Base-by-base conservation (phyloP, 1,140 invertebrate species). In the Batillaria attramentaria region DNA sequence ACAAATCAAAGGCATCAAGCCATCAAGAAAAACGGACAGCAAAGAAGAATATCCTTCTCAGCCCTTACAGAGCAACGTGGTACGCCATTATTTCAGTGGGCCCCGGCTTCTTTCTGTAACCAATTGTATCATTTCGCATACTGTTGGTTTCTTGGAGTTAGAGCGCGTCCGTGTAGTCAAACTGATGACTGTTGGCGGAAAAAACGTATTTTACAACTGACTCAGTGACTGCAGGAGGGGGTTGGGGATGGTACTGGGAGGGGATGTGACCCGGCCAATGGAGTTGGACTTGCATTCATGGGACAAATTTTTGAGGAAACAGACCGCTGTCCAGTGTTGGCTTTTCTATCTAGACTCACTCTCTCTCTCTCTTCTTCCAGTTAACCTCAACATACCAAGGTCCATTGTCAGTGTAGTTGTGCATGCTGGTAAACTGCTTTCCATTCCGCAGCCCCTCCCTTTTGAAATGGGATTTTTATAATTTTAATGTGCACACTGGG, bases 1-100 rank as follows among this genome's bases (percentile, higher is more conserved):
- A 3, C 31, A 68, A 68, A 37, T 35, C 3, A 35, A 24, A 28
- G 28, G 65, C 5, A 35, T 33, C 28, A 20, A 39, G 37, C 28
- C 31, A 8, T 68, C 28, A 13, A 3, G 31, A 24, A 33, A 28
- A 33, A 35, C 4, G 28, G 37, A 28, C 33, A n/a, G 24, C 65
- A 33, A 68, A 68, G 65, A 68, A 68, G 37, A 68, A 68, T 39
- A 68, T 68, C 37, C 37, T 68, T 33, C 31, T 28, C 37, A 33
- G 31, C 37, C 65, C 65, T 0, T 68, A 35, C 37, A 28, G 3
- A 3, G 8, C 37, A 35, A 35, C 8, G 16, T 68, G 65, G 65
- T 68, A 68, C 1, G 65, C 2, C 37, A 16, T n/a, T 2, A 28
- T 24, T 2, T n/a, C n/a, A n/a, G n/a, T n/a, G n/a, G n/a, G n/a